A percentile compares a stretch with the other conserved stretches of the same genome.
Evolutionary conservation across 2,797 vertebrate genomes (phyloP).

Genomic region (Odontamblyopus rebecca): DNA sequence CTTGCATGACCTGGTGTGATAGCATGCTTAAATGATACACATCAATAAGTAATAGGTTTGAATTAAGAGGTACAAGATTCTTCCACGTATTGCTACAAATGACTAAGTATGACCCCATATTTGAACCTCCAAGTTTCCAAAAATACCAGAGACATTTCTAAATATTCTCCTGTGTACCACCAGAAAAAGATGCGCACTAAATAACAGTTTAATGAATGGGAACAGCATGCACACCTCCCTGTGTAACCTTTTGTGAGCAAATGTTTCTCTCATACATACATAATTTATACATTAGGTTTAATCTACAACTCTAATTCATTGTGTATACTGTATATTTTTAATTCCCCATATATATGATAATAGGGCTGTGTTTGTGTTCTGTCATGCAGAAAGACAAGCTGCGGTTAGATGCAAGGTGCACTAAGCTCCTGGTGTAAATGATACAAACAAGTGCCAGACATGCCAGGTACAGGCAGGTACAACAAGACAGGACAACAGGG

Average conservation of each 20-base stretch:
- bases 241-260: conserved; percentile 13
- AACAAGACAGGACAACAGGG: conserved; percentile 13
- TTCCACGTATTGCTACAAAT: neutral
- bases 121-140: neutral
- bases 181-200: no score
- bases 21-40: conserved; percentile 17
- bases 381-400: conserved; percentile 10
- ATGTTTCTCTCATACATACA: conserved; percentile 33
- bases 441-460: conserved; percentile 10
- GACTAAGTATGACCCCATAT: neutral
- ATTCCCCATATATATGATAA: conserved; percentile 71
- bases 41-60: conserved; percentile 59
- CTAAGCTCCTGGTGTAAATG: conserved; percentile 13
- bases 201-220: neutral
- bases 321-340: conserved; percentile 64
- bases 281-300: conserved; percentile 63
- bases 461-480: conserved; percentile 4
- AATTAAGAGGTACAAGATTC: conserved; percentile 40
- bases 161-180: no score
- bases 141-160: neutral
- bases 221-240: neutral
- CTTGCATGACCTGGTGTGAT: conserved; percentile 9
- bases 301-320: conserved; percentile 57
- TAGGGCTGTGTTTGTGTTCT: conserved; percentile 42
- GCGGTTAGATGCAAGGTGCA: conserved; percentile 15